These are phyloP conservation scores for Tetraodon nigroviridis DNA, from an alignment of 2,113 vertebrate genomes.

Conservation along the genomic window DNA sequence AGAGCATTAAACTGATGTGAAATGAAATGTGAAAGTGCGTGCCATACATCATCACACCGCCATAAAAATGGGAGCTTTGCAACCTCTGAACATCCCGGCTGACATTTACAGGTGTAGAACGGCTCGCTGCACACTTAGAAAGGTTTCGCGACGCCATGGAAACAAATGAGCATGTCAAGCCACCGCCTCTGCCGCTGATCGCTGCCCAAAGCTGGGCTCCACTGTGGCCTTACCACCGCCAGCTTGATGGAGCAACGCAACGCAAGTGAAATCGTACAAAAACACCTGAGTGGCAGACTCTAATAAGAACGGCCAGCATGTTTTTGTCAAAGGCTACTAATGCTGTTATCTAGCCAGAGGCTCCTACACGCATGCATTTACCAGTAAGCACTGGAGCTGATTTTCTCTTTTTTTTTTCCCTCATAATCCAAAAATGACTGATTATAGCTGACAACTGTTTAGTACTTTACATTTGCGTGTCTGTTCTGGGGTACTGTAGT, in stretches of 20 bases:
- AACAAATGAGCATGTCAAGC: conserved; percentile 39
- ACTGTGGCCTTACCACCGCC: conserved; percentile 5
- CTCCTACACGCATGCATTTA: no score
- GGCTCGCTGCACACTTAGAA: conserved; percentile 1
- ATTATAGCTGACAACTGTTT: no score
- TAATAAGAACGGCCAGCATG: no score
- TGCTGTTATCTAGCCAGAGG: no score
- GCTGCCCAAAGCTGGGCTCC: conserved; percentile 25
- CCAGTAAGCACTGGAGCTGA: no score
- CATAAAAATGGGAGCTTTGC: not conserved
- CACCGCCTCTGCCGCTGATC: conserved; percentile 31
- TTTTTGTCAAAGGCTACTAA: no score
- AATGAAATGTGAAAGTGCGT: conserved; percentile 5
- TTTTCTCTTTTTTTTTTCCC: no score
- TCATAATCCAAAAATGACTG: no score
- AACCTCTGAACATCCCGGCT: conserved; percentile 19
- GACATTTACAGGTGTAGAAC: conserved; percentile 41
- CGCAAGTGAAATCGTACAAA: not conserved
- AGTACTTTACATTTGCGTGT: no score
- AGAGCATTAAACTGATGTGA: not conserved
- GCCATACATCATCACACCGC: not conserved
- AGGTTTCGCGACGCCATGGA: conserved; percentile 14
- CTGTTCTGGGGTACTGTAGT: no score
- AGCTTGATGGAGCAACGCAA: conserved; percentile 12
- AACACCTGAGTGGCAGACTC: no score